Percentiles rank a stretch among this genome's conserved stretches.
phyloP scores from a whole-genome alignment of 2,113 vertebrate genomes.

The Sander lucioperca region DNA sequence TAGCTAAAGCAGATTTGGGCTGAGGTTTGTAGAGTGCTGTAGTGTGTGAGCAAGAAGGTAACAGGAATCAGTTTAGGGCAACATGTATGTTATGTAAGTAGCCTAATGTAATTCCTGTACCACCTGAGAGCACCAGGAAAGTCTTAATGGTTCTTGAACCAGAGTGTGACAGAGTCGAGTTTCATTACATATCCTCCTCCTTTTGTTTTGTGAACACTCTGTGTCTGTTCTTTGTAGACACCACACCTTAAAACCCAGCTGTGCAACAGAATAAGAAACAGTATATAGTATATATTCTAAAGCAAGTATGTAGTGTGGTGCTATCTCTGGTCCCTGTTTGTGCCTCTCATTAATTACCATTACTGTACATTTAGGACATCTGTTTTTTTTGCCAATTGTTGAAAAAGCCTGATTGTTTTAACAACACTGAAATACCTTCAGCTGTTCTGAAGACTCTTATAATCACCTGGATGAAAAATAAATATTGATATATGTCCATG shows the following conservation, averaged over 20 bases:
- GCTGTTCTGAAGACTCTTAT: neutral
- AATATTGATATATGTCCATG: too few relatives aligned
- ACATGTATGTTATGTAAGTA: neutral
- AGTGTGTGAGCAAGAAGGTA: neutral
- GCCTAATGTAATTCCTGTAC: neutral
- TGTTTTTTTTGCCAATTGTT: neutral
- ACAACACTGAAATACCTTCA: neutral
- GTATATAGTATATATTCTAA: neutral
- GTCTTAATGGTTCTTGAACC: neutral
- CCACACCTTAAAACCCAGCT: conserved; percentile 15
- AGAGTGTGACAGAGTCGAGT: neutral
- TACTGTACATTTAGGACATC: neutral
- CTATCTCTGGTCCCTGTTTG: neutral
- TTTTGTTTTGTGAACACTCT: neutral
- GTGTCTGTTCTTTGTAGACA: neutral
- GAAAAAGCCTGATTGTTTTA: neutral
- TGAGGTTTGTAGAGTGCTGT: neutral
- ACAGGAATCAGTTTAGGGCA: neutral
- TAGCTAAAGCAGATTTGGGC: neutral
- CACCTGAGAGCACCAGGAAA: neutral
- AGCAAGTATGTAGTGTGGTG: neutral
- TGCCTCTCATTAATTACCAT: neutral
- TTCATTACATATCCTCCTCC: conserved; percentile 13
- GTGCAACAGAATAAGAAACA: neutral
- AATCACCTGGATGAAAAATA: neutral